A percentile compares a stretch with the other conserved stretches of the same genome.
These are phyloP conservation scores for Uromys caudimaculatus DNA, from an alignment of 2,797 vertebrate species.

Conservation along the genomic window DNA sequence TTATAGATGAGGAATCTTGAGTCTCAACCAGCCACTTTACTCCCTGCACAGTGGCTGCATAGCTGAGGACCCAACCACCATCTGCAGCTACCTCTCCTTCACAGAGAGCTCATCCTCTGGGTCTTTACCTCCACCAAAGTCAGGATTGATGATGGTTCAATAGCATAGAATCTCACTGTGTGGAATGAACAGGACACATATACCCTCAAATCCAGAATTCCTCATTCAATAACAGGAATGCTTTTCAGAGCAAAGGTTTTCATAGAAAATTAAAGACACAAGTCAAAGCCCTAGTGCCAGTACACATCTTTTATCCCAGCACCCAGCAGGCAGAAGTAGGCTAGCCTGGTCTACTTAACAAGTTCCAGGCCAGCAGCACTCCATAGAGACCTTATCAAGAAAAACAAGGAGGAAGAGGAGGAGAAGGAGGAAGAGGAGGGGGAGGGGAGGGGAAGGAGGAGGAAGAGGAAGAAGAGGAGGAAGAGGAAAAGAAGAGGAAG, in stretches of 20 bases:
- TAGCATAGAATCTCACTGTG: background rate
- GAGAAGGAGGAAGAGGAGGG: background rate
- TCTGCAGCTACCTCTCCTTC: background rate
- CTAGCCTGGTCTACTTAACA: background rate
- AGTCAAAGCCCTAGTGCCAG: background rate
- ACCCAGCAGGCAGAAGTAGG: background rate
- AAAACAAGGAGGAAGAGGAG: background rate
- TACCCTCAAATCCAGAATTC: background rate
- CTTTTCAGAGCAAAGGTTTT: background rate
- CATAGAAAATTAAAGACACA: constrained; percentile 14
- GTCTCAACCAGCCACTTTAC: background rate
- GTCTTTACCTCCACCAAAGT: background rate
- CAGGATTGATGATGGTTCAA: background rate
- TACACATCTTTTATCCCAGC: background rate
- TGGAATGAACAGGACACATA: background rate
- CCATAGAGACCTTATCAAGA: background rate
- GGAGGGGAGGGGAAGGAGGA: no score
- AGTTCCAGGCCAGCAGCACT: background rate
- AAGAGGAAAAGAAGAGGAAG: no score
- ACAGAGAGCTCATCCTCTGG: background rate
- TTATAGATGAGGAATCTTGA: background rate
- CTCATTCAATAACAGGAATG: background rate
- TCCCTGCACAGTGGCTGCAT: background rate
- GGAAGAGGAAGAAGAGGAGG: no score
- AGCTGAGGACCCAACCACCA: no score